Percentiles rank a stretch among this genome's conserved stretches.
These are phyloP conservation scores for Aleiodes testaceus DNA, from an alignment of 2,888 invertebrate species.

Conservation along the genomic window DNA sequence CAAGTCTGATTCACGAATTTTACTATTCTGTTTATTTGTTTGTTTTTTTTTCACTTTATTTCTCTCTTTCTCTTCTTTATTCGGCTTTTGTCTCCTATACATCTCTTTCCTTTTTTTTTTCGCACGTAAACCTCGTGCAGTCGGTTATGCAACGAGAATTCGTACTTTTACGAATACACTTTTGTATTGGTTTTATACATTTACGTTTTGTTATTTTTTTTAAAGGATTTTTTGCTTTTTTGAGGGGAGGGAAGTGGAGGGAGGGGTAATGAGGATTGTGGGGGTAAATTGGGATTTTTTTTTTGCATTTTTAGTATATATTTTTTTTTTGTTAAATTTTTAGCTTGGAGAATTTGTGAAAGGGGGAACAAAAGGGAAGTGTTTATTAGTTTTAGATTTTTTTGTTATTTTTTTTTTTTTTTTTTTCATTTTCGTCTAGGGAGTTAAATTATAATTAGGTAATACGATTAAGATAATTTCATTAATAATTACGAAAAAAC, in stretches of 20 bases:
- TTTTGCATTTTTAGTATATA: constrained; percentile 19
- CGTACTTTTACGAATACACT: constrained; percentile 28
- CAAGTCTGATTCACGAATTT: not conserved
- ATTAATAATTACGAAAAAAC: constrained; percentile 67
- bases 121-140: constrained; percentile 46
- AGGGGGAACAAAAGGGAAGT: not conserved
- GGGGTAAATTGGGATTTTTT: constrained; percentile 22
- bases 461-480: constrained; percentile 67
- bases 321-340: constrained; percentile 31
- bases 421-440: constrained; percentile 58
- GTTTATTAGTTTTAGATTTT: constrained; percentile 6
- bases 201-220: constrained; percentile 27
- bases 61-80: constrained; percentile 22
- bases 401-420: constrained; percentile 47
- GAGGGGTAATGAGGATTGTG: constrained; percentile 35
- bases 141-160: constrained; percentile 15
- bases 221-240: constrained; percentile 23
- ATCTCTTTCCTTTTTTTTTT: constrained; percentile 36
- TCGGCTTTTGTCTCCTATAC: constrained; percentile 18
- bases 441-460: constrained; percentile 69
- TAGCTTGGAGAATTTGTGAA: constrained; percentile 1
- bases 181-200: constrained; percentile 27
- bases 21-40: not conserved
- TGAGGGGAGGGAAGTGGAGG: constrained; percentile 43
- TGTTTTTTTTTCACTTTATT: constrained; percentile 55